Base-by-base conservation (phyloP, 2,888 invertebrate genomes). In the Mythimna albipuncta region DNA sequence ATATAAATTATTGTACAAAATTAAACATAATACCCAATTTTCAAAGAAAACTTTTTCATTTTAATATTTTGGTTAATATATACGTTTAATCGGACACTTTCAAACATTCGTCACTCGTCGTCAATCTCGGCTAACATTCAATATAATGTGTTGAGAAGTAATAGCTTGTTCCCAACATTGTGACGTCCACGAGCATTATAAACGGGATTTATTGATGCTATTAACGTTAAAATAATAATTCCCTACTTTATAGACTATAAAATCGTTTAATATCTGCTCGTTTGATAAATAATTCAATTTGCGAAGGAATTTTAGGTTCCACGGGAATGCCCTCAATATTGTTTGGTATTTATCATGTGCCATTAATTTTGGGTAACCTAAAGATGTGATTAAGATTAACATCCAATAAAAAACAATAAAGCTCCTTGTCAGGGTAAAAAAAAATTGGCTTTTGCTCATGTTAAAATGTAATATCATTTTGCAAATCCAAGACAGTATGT, bases 141-240 rank as follows among this genome's bases (percentile, higher is more conserved):
- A 58, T 32, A 55, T 72, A 52, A 65, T 55, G 32, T 64, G 57
- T 69, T 54, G 52, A 50, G 26, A 54, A 68, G 59, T 61, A 62
- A 68, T 72, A 58, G 59, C 61, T 72, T 75, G 76, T 81, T 77
- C 83, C 81, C 87, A 87, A 91, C 93, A 93, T 87, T 89, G 91
- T 93, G 90, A 90, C 90, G 89, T 74, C 89, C 87, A 81, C 86
- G 84, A 88, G 88, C 85, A 88, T 92, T 87, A 91, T 87, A 84
- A 88, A 87, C 87, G 63, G 84, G 89, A 95, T 95, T 95, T 95
- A 95, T 94, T 86, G 93, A 75, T 72, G 92, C 94, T 90, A 94
- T 95, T 93, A 94, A 94, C 94, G 93, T 92, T 93, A 90, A 92
- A 93, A 95, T 94, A 94, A 94, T 94, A 93, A 94, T 94, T 93